These are phyloP conservation scores for Malurus alboscapulatus DNA, from an alignment of 2,113 vertebrate species.

Conservation along the genomic window DNA sequence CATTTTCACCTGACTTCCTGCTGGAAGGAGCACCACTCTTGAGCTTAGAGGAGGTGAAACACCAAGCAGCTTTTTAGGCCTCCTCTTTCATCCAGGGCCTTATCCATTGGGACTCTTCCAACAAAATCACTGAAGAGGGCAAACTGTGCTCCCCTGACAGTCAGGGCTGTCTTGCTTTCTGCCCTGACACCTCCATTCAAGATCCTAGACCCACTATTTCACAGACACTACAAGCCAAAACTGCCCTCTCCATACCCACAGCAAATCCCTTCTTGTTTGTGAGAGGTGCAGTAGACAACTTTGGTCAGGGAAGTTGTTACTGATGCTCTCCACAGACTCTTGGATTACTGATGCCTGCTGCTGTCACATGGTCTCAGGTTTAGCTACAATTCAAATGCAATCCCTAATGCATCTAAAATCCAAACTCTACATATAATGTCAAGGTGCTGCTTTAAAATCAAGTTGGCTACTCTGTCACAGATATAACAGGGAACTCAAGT, in stretches of 20 bases:
- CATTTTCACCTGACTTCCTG: neutral
- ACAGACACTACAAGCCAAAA: neutral
- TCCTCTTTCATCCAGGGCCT: neutral
- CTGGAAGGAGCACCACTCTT: neutral
- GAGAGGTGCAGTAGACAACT: neutral
- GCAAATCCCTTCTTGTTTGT: neutral
- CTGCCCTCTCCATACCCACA: neutral
- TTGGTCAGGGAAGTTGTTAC: neutral
- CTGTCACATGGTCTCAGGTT: neutral
- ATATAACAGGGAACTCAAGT: neutral
- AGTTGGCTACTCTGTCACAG: neutral
- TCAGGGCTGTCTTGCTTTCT: neutral
- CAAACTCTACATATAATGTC: neutral
- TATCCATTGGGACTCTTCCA: neutral
- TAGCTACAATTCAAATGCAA: neutral
- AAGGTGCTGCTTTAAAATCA: neutral
- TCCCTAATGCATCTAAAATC: neutral
- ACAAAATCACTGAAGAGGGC: neutral
- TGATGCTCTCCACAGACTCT: neutral
- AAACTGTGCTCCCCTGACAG: neutral
- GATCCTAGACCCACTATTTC: neutral
- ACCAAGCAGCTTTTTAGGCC: neutral
- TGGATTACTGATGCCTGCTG: neutral
- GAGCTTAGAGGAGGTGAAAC: neutral
- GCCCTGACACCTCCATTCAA: neutral